Evolutionary conservation across 2,888 invertebrate genomes (phyloP).

Genomic region (Tipula lateralis): DNA sequence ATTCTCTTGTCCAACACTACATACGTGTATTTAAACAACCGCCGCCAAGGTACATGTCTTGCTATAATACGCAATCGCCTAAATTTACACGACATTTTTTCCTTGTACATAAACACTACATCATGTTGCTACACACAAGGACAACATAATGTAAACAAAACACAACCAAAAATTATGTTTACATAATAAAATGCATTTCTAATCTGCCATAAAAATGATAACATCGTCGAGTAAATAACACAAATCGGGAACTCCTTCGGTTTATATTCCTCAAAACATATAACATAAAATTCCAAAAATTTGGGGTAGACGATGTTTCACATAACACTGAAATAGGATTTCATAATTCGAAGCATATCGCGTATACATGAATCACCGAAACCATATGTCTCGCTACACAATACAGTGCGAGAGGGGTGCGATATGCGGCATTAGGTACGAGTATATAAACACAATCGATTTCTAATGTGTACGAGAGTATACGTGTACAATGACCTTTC

Average conservation of each 20-base stretch:
- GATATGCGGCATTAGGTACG: not conserved
- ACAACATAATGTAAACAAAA: not conserved
- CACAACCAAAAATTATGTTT: not conserved
- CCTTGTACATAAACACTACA: too few species aligned
- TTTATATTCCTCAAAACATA: not conserved
- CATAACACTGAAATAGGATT: slow-evolving; percentile 19
- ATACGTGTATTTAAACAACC: too few species aligned
- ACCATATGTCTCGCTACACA: not conserved
- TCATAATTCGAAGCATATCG: not conserved
- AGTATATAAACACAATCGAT: not conserved
- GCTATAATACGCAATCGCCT: not conserved
- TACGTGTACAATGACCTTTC: not conserved
- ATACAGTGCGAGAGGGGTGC: not conserved
- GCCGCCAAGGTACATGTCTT: not conserved
- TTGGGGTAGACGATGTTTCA: slow-evolving; percentile 13
- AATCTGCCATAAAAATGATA: not conserved
- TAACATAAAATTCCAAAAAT: not conserved
- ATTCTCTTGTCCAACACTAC: too few species aligned
- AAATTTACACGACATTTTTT: not conserved
- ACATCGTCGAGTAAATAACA: not conserved
- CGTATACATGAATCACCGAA: not conserved
- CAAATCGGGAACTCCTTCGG: not conserved
- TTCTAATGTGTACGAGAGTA: not conserved
- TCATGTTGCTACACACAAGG: not conserved
- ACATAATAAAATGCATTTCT: not conserved